Percentiles rank a stretch among this genome's conserved stretches.
Evolutionary conservation across 1,140 invertebrate genomes (phyloP).

Genomic region (Ips nitidus): DNA sequence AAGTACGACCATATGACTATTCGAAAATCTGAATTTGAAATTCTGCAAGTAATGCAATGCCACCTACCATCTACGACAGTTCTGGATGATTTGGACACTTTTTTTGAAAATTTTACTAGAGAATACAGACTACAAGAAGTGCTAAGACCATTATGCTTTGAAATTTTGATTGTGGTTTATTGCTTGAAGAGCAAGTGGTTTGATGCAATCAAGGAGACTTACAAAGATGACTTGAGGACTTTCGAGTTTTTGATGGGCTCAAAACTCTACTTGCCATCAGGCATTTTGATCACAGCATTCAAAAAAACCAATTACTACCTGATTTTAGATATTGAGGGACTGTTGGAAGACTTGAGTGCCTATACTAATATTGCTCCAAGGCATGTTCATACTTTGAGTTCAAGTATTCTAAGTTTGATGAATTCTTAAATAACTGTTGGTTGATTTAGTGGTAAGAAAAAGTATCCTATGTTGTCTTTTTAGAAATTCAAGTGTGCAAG

Average conservation of each 20-base stretch:
- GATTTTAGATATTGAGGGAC: conserved; percentile 39
- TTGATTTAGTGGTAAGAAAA: conserved; percentile 1
- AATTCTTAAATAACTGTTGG: background rate
- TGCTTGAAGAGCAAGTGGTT: conserved; percentile 40
- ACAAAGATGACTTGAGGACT: conserved; percentile 35
- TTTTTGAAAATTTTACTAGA: conserved; percentile 41
- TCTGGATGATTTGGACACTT: conserved; percentile 43
- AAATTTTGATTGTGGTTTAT: conserved; percentile 45
- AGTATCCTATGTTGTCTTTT: conserved; percentile 1
- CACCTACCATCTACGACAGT: conserved; percentile 41
- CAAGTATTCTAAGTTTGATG: conserved; percentile 29
- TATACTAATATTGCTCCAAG: conserved; percentile 42
- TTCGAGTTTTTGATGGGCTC: conserved; percentile 42
- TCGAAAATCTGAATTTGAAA: conserved; percentile 37
- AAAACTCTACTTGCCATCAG: conserved; percentile 44
- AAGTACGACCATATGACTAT: conserved; percentile 33
- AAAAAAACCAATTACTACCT: conserved; percentile 41
- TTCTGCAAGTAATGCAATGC: conserved; percentile 39
- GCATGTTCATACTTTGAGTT: conserved; percentile 39
- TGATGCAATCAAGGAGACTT: conserved; percentile 39
- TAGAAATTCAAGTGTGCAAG: background rate
- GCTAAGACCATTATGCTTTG: conserved; percentile 37
- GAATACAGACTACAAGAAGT: conserved; percentile 38
- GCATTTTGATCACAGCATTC: conserved; percentile 44
- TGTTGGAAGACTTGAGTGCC: conserved; percentile 38